A percentile compares a stretch with the other conserved stretches of the same genome.
These are phyloP conservation scores for Ceratina calcarata DNA, from an alignment of 1,140 invertebrate genomes.

Conservation along the genomic window DNA sequence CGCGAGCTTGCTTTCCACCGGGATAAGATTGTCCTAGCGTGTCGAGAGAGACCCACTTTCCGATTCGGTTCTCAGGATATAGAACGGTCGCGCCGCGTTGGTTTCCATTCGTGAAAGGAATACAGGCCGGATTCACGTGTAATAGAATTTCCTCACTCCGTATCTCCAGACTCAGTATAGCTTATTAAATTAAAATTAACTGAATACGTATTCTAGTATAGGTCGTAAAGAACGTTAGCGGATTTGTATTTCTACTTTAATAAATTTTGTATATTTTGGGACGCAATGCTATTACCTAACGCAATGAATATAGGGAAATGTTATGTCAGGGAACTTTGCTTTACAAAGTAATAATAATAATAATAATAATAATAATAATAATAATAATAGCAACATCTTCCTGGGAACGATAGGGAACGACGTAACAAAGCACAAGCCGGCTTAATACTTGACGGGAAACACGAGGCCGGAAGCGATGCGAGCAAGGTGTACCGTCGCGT, in stretches of 20 bases:
- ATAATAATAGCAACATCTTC: neutral
- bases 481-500: constrained; percentile 32
- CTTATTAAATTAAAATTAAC: too few relatives aligned
- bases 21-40: constrained; percentile 46
- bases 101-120: constrained; percentile 37
- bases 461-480: constrained; percentile 1
- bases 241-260: too few relatives aligned
- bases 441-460: constrained; percentile 38
- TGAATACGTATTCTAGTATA: too few relatives aligned
- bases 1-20: too few relatives aligned
- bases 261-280: too few relatives aligned
- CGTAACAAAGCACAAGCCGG: constrained; percentile 1
- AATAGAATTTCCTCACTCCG: constrained; percentile 30
- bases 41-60: constrained; percentile 48
- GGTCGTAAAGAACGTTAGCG: too few relatives aligned
- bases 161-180: too few relatives aligned
- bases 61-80: constrained; percentile 27
- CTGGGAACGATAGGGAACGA: neutral
- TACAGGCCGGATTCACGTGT: constrained; percentile 27
- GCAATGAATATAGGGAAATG: too few relatives aligned
- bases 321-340: too few relatives aligned
- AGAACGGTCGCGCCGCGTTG: neutral
- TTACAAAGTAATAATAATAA: constrained; percentile 4
- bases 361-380: neutral
- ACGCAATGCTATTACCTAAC: too few relatives aligned